Evolutionary conservation across 2,797 vertebrate genomes (phyloP).

Genomic region (Distichodus sexfasciatus): DNA sequence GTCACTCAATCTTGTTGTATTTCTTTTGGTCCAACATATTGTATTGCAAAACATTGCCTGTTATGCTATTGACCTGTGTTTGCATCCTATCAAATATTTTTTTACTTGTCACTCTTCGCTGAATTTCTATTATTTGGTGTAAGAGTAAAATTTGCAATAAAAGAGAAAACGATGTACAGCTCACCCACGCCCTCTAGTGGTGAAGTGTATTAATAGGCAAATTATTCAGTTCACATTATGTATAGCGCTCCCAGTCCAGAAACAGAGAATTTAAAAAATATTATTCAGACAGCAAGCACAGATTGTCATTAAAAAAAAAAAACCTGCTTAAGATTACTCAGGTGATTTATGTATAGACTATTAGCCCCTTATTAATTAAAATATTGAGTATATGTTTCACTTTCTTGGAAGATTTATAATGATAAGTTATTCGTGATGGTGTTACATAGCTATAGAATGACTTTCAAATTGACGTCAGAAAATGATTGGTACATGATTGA

Average conservation of each 20-base stretch:
- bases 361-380: no score
- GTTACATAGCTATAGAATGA: no score
- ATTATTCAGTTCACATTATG: neutral
- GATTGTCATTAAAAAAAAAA: neutral
- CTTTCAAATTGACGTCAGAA: no score
- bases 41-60: neutral
- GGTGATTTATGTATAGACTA: neutral
- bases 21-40: neutral
- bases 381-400: no score
- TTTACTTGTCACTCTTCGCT: neutral
- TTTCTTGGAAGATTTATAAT: no score
- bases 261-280: neutral
- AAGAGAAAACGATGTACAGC: neutral
- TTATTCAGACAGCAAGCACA: no score
- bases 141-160: neutral
- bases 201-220: neutral
- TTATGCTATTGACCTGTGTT: constrained; percentile 16
- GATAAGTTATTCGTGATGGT: no score
- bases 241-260: constrained; percentile 26
- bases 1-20: neutral
- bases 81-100: neutral
- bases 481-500: no score
- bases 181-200: neutral
- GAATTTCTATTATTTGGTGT: neutral
- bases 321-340: neutral